phyloP scores from a whole-genome alignment of 2,113 vertebrate genomes.

The Electrona antarctica region DNA sequence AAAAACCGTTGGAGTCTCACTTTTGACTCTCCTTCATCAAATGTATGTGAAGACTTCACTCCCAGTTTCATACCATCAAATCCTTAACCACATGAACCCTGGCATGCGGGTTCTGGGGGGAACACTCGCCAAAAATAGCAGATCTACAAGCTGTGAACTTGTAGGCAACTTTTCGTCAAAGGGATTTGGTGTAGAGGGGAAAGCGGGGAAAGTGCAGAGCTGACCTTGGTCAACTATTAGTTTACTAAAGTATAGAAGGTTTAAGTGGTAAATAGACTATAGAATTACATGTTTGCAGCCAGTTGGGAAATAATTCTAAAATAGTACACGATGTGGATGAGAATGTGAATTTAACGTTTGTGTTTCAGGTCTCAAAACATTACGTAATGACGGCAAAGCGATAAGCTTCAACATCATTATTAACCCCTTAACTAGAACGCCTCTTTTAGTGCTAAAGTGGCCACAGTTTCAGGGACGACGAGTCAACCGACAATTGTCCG shows the following conservation, averaged over 20 bases:
- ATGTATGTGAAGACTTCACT: constrained; percentile 31
- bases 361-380: constrained; percentile 22
- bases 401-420: constrained; percentile 40
- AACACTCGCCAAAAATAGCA: too few species aligned
- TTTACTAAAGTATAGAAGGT: too few species aligned
- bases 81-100: background rate
- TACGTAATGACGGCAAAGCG: constrained; percentile 36
- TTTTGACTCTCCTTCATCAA: constrained; percentile 42
- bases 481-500: constrained; percentile 70
- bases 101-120: background rate
- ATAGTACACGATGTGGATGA: background rate
- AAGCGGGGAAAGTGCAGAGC: too few species aligned
- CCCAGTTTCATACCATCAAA: background rate
- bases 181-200: background rate
- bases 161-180: background rate
- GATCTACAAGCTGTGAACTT: too few species aligned
- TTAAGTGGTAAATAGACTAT: background rate
- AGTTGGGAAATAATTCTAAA: background rate
- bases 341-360: constrained; percentile 2
- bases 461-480: constrained; percentile 54
- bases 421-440: constrained; percentile 38
- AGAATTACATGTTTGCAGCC: background rate
- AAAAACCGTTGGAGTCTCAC: constrained; percentile 55
- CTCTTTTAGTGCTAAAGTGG: constrained; percentile 55
- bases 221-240: too few species aligned